phyloP scores from a whole-genome alignment of 2,888 invertebrate species.

The Eupithecia subumbrata region DNA sequence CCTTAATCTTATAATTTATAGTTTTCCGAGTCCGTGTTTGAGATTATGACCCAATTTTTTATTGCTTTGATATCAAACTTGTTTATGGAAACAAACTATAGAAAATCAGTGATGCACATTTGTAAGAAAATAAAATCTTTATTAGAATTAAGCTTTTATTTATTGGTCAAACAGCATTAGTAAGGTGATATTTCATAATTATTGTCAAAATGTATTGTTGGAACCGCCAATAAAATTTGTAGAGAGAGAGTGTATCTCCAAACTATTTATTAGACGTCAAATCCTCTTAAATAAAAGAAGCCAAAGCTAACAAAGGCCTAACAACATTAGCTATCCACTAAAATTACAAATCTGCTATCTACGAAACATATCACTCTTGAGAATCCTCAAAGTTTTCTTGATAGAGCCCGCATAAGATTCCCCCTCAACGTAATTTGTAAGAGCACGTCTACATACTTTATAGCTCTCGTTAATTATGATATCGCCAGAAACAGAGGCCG shows the following conservation, averaged over 20 bases:
- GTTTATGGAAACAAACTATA: constrained; percentile 69
- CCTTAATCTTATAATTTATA: constrained; percentile 65
- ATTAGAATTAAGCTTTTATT: constrained; percentile 67
- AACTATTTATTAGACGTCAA: constrained; percentile 4
- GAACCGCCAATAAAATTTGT: constrained; percentile 36
- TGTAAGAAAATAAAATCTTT: constrained; percentile 64
- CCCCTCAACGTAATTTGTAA: background rate
- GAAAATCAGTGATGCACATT: constrained; percentile 62
- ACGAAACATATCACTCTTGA: background rate
- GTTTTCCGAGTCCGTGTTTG: constrained; percentile 49
- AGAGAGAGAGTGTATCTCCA: constrained; percentile 17
- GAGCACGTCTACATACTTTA: constrained; percentile 30
- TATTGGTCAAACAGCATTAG: constrained; percentile 60
- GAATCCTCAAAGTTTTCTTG: background rate
- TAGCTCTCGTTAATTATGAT: constrained; percentile 52
- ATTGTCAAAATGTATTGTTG: constrained; percentile 47
- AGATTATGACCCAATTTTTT: constrained; percentile 65
- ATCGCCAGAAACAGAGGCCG: constrained; percentile 52
- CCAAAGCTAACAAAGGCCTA: background rate
- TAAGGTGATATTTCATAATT: constrained; percentile 54
- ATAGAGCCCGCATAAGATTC: constrained; percentile 16
- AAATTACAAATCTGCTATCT: background rate
- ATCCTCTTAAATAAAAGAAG: background rate
- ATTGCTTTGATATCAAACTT: constrained; percentile 57
- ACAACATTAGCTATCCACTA: background rate